These are phyloP conservation scores for Epizoanthus stellaris DNA, from an alignment of 92 coral and sea anemone genomes.

Conservation along the genomic window DNA sequence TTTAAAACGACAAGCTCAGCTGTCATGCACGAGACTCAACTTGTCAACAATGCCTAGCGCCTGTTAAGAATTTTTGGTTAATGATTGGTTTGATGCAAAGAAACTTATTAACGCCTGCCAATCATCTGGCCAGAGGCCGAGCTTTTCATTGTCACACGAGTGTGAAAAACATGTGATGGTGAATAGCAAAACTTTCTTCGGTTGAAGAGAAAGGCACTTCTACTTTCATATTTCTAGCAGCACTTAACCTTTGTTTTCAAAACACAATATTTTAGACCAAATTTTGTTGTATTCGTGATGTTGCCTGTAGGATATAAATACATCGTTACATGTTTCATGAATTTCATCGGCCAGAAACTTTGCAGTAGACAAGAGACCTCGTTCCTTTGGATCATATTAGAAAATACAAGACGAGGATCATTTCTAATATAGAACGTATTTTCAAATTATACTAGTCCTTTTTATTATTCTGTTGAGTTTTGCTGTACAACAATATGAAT, in stretches of 20 bases:
- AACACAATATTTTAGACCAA: background rate
- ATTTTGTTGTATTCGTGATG: too few relatives aligned
- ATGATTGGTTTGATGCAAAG: conserved; percentile 3
- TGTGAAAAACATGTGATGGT: background rate
- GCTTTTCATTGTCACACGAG: background rate
- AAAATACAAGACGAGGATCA: too few relatives aligned
- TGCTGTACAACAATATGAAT: too few relatives aligned
- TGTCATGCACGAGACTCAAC: conserved; percentile 33
- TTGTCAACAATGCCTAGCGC: conserved; percentile 31
- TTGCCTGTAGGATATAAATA: too few relatives aligned
- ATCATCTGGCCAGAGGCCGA: conserved; percentile 3
- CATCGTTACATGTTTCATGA: too few relatives aligned
- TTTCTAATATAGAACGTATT: too few relatives aligned
- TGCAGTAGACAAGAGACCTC: too few relatives aligned
- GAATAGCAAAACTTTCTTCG: background rate
- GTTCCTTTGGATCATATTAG: too few relatives aligned
- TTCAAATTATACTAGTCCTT: too few relatives aligned
- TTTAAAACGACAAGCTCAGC: conserved; percentile 23
- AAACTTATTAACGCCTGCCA: background rate
- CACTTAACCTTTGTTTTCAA: background rate
- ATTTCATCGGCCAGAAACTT: too few relatives aligned
- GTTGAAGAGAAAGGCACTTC: background rate
- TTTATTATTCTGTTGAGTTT: too few relatives aligned
- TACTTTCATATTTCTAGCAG: background rate
- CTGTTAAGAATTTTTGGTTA: background rate